Evolutionary conservation across 2,888 invertebrate genomes (phyloP).

Genomic region (Callimorpha dominula): DNA sequence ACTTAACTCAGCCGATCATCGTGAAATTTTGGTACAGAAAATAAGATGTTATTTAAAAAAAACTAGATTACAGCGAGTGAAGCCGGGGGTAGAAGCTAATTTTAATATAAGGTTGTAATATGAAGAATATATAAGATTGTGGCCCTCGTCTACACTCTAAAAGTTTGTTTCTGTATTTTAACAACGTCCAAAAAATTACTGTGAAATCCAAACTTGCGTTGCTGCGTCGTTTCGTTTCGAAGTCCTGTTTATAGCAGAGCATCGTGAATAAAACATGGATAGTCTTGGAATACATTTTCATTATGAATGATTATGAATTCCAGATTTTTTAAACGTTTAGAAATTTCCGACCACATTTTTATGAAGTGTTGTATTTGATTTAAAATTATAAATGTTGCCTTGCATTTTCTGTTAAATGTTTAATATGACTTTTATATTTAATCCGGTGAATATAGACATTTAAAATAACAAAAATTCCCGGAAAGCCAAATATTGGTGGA

Average conservation of each 20-base stretch:
- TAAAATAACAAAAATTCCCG: too few species aligned
- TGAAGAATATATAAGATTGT: too few species aligned
- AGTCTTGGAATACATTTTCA: constrained; percentile 31
- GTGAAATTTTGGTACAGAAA: too few species aligned
- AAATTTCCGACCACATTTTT: constrained; percentile 11
- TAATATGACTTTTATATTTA: too few species aligned
- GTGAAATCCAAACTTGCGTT: neutral
- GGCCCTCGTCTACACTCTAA: neutral
- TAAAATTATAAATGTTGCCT: neutral
- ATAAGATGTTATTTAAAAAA: too few species aligned
- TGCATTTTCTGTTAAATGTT: neutral
- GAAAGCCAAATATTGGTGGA: too few species aligned
- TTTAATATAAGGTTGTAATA: too few species aligned
- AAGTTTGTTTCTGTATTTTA: neutral
- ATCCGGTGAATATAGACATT: too few species aligned
- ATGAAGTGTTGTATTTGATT: constrained; percentile 16
- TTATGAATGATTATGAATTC: constrained; percentile 19
- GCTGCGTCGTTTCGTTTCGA: too few species aligned
- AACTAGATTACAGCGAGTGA: too few species aligned
- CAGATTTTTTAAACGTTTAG: neutral
- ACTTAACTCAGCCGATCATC: neutral
- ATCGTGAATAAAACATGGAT: constrained; percentile 37
- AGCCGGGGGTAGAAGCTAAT: too few species aligned
- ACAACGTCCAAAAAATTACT: neutral
- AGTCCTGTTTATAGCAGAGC: neutral